These are phyloP conservation scores for Criorhina ranunculi DNA, from an alignment of 2,888 invertebrate genomes.

Conservation along the genomic window DNA sequence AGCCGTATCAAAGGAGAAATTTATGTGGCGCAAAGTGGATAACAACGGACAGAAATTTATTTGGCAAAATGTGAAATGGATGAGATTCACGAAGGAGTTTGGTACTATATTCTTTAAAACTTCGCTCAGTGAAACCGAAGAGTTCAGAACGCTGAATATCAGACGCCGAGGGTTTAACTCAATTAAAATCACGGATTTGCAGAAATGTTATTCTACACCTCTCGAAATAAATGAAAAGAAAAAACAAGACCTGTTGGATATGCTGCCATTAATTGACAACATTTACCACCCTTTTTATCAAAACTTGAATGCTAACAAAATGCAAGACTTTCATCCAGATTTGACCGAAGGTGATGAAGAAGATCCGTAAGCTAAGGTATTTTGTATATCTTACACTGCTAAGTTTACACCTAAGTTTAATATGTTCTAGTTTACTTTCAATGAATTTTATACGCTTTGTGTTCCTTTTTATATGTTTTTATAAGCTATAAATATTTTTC, in stretches of 20 bases:
- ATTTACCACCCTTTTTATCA: slow-evolving; percentile 19
- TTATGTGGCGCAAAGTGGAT: slow-evolving; percentile 24
- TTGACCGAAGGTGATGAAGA: slow-evolving; percentile 1
- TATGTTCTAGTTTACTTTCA: too few species aligned
- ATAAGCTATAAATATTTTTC: neutral
- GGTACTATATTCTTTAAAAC: slow-evolving; percentile 25
- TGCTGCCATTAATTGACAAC: slow-evolving; percentile 22
- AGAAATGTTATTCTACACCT: neutral
- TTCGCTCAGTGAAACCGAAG: slow-evolving; percentile 7
- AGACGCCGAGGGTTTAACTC: neutral
- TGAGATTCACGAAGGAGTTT: slow-evolving; percentile 21
- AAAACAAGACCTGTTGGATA: slow-evolving; percentile 21
- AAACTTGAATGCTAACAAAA: neutral
- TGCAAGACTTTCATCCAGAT: slow-evolving; percentile 1
- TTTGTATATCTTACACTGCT: too few species aligned
- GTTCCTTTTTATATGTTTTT: too few species aligned
- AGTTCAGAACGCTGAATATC: slow-evolving; percentile 4
- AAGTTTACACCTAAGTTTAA: too few species aligned
- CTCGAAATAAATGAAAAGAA: slow-evolving; percentile 28
- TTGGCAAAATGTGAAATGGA: slow-evolving; percentile 40
- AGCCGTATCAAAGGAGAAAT: slow-evolving; percentile 14
- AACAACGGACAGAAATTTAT: neutral
- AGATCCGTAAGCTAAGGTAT: too few species aligned
- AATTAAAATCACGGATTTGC: neutral
- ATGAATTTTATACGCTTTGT: too few species aligned